Conservation (phyloP, 2,113 vertebrate species). For the Cyanoderma ruficeps region DNA sequence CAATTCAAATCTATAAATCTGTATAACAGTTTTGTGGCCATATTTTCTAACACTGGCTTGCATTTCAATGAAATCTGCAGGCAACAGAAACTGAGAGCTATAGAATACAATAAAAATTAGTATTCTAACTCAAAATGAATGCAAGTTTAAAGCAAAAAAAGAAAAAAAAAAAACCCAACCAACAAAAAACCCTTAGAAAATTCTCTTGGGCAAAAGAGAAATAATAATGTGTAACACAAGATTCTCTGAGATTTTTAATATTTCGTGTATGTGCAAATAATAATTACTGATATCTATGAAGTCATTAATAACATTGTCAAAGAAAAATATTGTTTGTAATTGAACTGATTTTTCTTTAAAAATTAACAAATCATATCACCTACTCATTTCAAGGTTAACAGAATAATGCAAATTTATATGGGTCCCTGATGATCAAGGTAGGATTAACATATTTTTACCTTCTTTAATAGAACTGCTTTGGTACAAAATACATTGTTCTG, state of each 20-base stretch:
- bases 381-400: slow-evolving; percentile 55
- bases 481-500: slow-evolving; percentile 43
- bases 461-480: slow-evolving; percentile 46
- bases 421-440: slow-evolving; percentile 19
- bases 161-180: neutral
- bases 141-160: neutral
- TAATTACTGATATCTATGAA: slow-evolving; percentile 10
- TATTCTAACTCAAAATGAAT: neutral
- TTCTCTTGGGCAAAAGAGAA: neutral
- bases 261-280: neutral
- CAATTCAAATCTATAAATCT: neutral
- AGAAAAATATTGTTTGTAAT: neutral
- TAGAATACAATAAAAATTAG: neutral
- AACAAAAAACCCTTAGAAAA: neutral
- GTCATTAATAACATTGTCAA: neutral
- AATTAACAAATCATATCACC: neutral
- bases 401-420: slow-evolving; percentile 41
- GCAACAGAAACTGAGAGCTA: neutral
- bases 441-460: slow-evolving; percentile 62
- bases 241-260: neutral
- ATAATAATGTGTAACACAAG: neutral
- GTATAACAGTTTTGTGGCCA: neutral
- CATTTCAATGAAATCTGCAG: neutral
- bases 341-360: neutral
- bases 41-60: neutral